Evolutionary conservation across 2,888 invertebrate genomes (phyloP), one percentile per base, ranked within the genome.

Genomic region (Drosophila multiciliata): DNA sequence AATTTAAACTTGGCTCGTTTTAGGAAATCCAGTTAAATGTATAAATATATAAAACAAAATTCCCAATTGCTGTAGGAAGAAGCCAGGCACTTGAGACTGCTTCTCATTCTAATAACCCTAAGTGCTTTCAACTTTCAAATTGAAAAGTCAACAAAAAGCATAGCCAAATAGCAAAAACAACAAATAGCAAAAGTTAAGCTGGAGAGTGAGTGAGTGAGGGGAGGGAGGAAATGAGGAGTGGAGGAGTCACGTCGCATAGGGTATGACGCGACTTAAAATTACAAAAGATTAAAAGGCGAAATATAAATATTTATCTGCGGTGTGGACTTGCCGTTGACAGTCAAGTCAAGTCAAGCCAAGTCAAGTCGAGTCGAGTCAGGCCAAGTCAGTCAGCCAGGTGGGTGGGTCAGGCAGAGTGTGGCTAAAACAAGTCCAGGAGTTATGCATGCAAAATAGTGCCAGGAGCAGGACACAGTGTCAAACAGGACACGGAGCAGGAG

Each of bases 71-170:
- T 52, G 48, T 9, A 49, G 54, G 53, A 53, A 66, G 33, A 38
- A 38, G 20, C 26, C 50, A 71, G 89, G 66, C 85, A 89, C 74
- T 90, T 76, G 85, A 76, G 67, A 66, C 49, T 23, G 52, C 45
- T 72, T 85, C 86, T 73, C 80, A 75, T 85, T 89, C 91, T 90
- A 90, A 90, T 90, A 89, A 82, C 75, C 77, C 86, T 90, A 80
- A 87, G 90, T 88, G 91, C 90, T 90, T 90, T 90, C 80, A 85
- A 90, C 89, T 90, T 82, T 80, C 91, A 88, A 87, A 90, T 90
- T 90, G 91, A 87, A 87, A 90, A 87, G 91, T 89, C 86, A 87
- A 87, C 91, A 90, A 83, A 84, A 63, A 75, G 83, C 90, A 89
- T 80, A 76, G 90, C 89, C 82, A 87, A 90, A 85, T 84, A 90